phyloP scores from a whole-genome alignment of 1,140 invertebrate genomes.

The Drosophila pruinosa region DNA sequence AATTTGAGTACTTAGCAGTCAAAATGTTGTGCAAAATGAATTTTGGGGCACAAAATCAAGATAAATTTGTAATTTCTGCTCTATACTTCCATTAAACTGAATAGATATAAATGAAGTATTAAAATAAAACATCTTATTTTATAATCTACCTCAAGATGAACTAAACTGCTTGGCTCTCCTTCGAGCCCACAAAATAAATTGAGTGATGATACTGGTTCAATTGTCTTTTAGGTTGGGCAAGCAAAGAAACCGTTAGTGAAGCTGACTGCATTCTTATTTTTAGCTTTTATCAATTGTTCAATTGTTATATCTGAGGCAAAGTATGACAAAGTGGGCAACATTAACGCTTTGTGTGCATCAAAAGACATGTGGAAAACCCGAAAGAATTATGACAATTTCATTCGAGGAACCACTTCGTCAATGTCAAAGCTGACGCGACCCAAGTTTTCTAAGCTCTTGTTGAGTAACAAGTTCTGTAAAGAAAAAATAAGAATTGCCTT shows the following conservation, averaged over 20 bases:
- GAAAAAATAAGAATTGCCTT: conserved; percentile 48
- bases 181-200: too few species aligned
- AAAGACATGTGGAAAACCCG: conserved; percentile 70
- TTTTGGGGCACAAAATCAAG: too few species aligned
- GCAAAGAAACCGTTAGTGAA: conserved; percentile 30
- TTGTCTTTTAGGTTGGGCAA: conserved; percentile 9
- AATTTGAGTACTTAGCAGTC: neutral
- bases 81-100: too few species aligned
- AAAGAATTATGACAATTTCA: conserved; percentile 82
- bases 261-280: neutral
- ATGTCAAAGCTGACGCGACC: conserved; percentile 68
- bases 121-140: too few species aligned
- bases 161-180: too few species aligned
- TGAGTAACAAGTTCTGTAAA: conserved; percentile 52
- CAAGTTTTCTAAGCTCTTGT: conserved; percentile 22
- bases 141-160: too few species aligned
- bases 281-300: conserved; percentile 75
- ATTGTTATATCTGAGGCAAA: conserved; percentile 57
- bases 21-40: neutral
- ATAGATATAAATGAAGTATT: too few species aligned
- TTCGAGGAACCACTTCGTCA: conserved; percentile 79
- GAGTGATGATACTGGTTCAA: conserved; percentile 17
- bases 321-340: conserved; percentile 81
- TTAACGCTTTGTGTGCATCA: conserved; percentile 77
- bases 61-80: too few species aligned